Evolutionary conservation across 2,797 vertebrate genomes (phyloP).

Genomic region (Sebastes itinus): DNA sequence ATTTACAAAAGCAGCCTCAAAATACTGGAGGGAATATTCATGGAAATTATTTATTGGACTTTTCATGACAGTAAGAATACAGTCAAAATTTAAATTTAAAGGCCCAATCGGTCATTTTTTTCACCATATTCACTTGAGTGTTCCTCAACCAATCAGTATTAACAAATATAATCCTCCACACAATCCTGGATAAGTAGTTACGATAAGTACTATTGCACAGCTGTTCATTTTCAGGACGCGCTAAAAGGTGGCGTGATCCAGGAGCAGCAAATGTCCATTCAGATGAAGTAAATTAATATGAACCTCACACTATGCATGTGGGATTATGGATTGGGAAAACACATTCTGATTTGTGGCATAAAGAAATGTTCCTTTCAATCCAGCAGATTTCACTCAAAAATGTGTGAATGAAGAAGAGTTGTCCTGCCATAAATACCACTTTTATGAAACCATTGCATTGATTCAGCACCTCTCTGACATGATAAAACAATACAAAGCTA

Average conservation of each 20-base stretch:
- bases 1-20: not conserved
- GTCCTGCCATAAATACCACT: not conserved
- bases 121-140: not conserved
- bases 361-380: not conserved
- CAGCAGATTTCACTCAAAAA: not conserved
- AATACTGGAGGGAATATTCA: not conserved
- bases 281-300: not conserved
- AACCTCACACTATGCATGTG: not conserved
- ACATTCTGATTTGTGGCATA: not conserved
- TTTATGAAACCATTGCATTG: not conserved
- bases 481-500: not conserved
- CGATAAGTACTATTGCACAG: not conserved
- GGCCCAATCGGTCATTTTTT: not conserved
- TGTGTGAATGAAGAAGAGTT: not conserved
- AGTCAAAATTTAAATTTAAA: not conserved
- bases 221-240: not conserved
- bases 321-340: not conserved
- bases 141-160: not conserved
- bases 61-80: not conserved
- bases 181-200: not conserved
- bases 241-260: not conserved
- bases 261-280: not conserved
- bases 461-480: not conserved
- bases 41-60: not conserved
- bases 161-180: not conserved